phyloP scores from a whole-genome alignment of 2,888 invertebrate genomes.

The Antitype chi region DNA sequence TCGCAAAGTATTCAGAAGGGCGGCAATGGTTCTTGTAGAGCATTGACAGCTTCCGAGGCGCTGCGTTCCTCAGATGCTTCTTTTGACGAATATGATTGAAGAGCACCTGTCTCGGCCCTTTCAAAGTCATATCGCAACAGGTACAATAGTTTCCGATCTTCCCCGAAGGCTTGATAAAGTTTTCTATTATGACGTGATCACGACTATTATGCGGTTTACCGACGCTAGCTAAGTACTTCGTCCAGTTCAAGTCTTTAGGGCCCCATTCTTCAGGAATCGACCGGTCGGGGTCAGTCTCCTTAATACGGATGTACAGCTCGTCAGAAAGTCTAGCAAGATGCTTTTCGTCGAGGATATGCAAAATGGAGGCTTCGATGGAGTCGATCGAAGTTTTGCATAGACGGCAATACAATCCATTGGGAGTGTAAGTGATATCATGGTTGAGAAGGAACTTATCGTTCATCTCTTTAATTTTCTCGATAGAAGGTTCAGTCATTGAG shows the following conservation, averaged over 20 bases:
- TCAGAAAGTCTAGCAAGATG: slow-evolving; percentile 85
- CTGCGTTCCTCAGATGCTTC: slow-evolving; percentile 87
- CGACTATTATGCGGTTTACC: slow-evolving; percentile 84
- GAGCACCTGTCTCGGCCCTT: slow-evolving; percentile 86
- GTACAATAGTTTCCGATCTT: slow-evolving; percentile 86
- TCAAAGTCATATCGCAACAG: slow-evolving; percentile 87
- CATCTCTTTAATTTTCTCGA: slow-evolving; percentile 83
- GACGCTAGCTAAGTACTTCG: slow-evolving; percentile 85
- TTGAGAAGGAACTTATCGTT: slow-evolving; percentile 82
- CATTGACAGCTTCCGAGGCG: slow-evolving; percentile 82
- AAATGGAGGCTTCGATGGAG: slow-evolving; percentile 76
- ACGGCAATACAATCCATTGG: slow-evolving; percentile 75
- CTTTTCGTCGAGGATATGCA: slow-evolving; percentile 85
- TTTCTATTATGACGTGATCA: slow-evolving; percentile 87
- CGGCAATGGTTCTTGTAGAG: slow-evolving; percentile 85
- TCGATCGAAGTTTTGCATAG: slow-evolving; percentile 81
- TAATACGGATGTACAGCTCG: slow-evolving; percentile 81
- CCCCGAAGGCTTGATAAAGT: slow-evolving; percentile 86
- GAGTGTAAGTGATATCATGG: slow-evolving; percentile 75
- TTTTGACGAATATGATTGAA: slow-evolving; percentile 89
- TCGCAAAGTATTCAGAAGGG: slow-evolving; percentile 85
- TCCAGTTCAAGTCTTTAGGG: slow-evolving; percentile 86
- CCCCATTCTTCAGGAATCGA: slow-evolving; percentile 87
- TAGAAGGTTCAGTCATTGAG: slow-evolving; percentile 75
- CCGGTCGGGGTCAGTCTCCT: slow-evolving; percentile 79